phyloP scores from a whole-genome alignment of 37 sponge, comb jelly and placozoan species.

The Axinella damicornis region DNA sequence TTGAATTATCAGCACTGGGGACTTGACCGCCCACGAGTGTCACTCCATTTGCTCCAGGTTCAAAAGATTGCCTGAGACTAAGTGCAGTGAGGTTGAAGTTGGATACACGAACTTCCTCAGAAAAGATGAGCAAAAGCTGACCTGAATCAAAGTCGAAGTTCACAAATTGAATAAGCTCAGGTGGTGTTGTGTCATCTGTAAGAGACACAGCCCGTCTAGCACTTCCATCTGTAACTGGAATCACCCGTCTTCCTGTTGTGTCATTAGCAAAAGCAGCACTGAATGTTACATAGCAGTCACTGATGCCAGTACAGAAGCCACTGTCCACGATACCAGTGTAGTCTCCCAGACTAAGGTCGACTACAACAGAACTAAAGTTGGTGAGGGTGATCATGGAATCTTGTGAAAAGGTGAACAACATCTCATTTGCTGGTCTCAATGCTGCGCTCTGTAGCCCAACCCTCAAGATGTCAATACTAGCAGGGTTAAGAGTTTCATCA shows the following conservation, averaged over 20 bases:
- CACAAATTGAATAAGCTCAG: constrained; percentile 69
- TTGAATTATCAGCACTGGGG: constrained; percentile 41
- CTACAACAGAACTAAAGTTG: constrained; percentile 71
- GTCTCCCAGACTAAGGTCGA: constrained; percentile 71
- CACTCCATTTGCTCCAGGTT: constrained; percentile 29
- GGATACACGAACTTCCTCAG: constrained; percentile 78
- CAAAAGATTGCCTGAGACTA: constrained; percentile 47
- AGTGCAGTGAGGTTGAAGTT: constrained; percentile 72
- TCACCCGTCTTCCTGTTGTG: constrained; percentile 37
- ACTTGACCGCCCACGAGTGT: constrained; percentile 44
- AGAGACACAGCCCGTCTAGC: constrained; percentile 50
- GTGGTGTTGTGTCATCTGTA: constrained; percentile 57
- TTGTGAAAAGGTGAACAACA: constrained; percentile 29
- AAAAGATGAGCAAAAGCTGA: constrained; percentile 67
- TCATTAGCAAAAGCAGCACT: constrained; percentile 53
- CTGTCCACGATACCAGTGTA: constrained; percentile 57
- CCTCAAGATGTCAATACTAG: constrained; percentile 48
- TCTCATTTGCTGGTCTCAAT: constrained; percentile 21
- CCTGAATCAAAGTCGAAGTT: constrained; percentile 84
- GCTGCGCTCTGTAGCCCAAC: constrained; percentile 35
- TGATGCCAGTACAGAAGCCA: constrained; percentile 46
- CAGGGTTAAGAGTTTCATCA: constrained; percentile 70
- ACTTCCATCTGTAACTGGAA: constrained; percentile 52
- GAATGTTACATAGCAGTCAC: constrained; percentile 74
- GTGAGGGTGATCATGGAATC: constrained; percentile 40